Evolutionary conservation across 2,888 invertebrate species (phyloP), one percentile per base, ranked within the genome.

Genomic region (Lasioglossum malachurum): DNA sequence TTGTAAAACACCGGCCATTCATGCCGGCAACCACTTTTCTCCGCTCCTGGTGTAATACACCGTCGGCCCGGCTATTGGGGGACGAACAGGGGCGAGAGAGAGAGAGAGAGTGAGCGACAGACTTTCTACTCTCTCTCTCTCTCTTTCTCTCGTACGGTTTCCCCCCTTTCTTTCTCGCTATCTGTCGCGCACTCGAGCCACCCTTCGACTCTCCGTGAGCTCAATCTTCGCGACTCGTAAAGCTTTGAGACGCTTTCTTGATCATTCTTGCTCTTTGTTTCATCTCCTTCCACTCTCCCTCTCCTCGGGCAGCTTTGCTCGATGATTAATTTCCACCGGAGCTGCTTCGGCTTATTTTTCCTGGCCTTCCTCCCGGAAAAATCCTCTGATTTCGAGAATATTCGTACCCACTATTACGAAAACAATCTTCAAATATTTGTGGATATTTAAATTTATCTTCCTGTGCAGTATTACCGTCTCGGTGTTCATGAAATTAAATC

Each of bases 1-100:
- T 93, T 93, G 93, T 94, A 93, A 94, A 94, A 93, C 93, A 94
- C 90, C 90, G 92, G 87, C 91, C 91, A 93, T 93, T 93, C 92
- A 92, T 67, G 87, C 86, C 81, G 84, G 85, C 92, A 87, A 92
- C 90, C 92, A 92, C 92, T 93, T 91, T 91, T 90, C 88, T 87
- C 89, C 64, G 86, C 80, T 85, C 83, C 86, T 86, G 86, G 86
- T 90, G 87, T 87, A 90, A 92, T 88, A 89, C 88, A 88, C 89
- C 87, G 78, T 84, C 67, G 49, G 31, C 35, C 19, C 23, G 67
- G 19, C 8, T 60, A 4, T 27, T 27, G 27, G 60, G n/a, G 27
- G 60, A 53, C 53, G 23, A 53, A 53, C 53, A 53, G 53, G 14
- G 27, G 1, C 14, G 27, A 27, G n/a, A 60, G 27, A 4, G 27